phyloP scores from a whole-genome alignment of 2,888 invertebrate genomes.

The Scaptomyza parva region DNA sequence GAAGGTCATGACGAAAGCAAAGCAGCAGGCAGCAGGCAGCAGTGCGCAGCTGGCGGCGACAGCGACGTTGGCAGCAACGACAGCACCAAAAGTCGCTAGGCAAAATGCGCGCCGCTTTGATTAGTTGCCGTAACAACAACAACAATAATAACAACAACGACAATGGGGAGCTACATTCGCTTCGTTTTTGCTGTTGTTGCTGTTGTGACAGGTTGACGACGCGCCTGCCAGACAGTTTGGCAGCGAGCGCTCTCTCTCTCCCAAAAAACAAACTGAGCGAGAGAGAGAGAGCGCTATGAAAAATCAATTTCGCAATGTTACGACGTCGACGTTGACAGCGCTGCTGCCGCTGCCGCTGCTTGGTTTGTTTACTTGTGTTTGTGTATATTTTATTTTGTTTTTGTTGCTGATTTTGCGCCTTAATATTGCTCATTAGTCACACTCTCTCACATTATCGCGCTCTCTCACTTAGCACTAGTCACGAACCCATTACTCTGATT shows the following conservation, averaged over 20 bases:
- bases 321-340: conserved; percentile 51
- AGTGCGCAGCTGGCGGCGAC: conserved; percentile 28
- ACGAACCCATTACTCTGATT: conserved; percentile 10
- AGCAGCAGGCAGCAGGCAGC: conserved; percentile 35
- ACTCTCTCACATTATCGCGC: neutral
- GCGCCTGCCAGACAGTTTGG: conserved; percentile 78
- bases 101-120: conserved; percentile 63
- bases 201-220: conserved; percentile 68
- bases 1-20: conserved; percentile 85
- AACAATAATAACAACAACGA: conserved; percentile 32
- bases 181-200: conserved; percentile 28
- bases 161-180: conserved; percentile 17
- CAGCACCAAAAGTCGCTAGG: conserved; percentile 60
- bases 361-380: conserved; percentile 50
- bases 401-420: conserved; percentile 42
- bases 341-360: conserved; percentile 22
- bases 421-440: conserved; percentile 50
- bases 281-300: conserved; percentile 63
- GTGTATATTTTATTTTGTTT: conserved; percentile 19
- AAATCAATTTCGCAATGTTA: conserved; percentile 83
- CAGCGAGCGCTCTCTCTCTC: conserved; percentile 55
- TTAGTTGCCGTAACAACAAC: conserved; percentile 56
- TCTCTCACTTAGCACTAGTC: conserved; percentile 6
- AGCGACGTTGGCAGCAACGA: conserved; percentile 32
- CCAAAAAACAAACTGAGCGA: conserved; percentile 3